Evolutionary conservation across 2,888 invertebrate genomes (phyloP), one percentile per base, ranked within the genome.

Genomic region (Cotesia congregata): DNA sequence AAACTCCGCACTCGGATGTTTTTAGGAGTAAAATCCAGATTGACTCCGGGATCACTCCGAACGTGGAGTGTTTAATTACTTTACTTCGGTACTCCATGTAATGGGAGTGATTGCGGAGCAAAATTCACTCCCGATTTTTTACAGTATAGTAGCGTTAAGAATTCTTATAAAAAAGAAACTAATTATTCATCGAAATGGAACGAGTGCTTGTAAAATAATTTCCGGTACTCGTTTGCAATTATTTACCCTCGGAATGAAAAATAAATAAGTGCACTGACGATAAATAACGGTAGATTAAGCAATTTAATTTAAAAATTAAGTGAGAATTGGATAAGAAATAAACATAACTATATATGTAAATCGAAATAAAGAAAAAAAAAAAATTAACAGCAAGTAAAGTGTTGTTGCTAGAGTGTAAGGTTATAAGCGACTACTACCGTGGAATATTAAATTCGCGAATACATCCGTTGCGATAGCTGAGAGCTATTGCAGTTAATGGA

Each of bases 201-300:
- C 30, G 30, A 30, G 3, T 30, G 30, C 30, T 30, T 30, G 3
- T 30, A 30, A 30, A 30, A 30, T 30, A 30, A 30, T 30, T 30
- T 30, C 30, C 30, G 30, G 30, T 3, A 30, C 30, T 30, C 30
- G 30, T 30, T 30, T 30, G 30, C 30, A 71, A 67, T 65, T 67
- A 64, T 50, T 59, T 6, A 5, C 67, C n/a, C 12, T 67, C 9
- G 38, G 17, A 60, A 7, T 7, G n/a, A 60, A 71, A 75, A 72
- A 82, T 79, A 79, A 83, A 83, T 83, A 80, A 78, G 78, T 62
- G 64, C 65, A 68, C 77, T 76, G 67, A 74, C 74, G 73, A 77
- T 83, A 82, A 85, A 82, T 83, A 84, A 82, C 82, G 76, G 78
- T 81, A 80, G 80, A 83, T 84, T 82, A 80, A 80, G 80, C 83